These are phyloP conservation scores for Lepidotrigona ventralis DNA, from an alignment of 1,140 invertebrate species.

Conservation along the genomic window DNA sequence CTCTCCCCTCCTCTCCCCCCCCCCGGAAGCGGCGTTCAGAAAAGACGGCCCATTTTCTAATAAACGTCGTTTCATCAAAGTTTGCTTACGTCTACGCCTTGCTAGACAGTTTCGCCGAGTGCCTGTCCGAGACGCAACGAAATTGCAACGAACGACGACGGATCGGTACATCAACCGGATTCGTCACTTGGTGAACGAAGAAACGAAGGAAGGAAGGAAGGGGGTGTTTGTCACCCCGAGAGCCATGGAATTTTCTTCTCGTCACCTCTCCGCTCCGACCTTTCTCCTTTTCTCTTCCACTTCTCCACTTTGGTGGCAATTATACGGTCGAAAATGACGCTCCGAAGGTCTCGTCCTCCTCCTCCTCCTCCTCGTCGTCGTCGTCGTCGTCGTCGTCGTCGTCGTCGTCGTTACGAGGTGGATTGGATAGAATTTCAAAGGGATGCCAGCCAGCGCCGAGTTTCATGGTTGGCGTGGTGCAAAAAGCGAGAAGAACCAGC, in stretches of 20 bases:
- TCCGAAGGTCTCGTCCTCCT: constrained; percentile 3
- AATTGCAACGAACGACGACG: constrained; percentile 15
- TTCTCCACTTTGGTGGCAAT: constrained; percentile 24
- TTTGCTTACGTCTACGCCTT: not conserved
- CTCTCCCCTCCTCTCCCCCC: no score
- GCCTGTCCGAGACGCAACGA: not conserved
- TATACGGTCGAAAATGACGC: constrained; percentile 13
- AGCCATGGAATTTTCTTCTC: constrained; percentile 26
- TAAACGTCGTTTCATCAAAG: constrained; percentile 18
- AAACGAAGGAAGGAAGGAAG: not conserved
- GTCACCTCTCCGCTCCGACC: not conserved
- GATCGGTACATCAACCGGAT: not conserved
- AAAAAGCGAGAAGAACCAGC: constrained; percentile 12
- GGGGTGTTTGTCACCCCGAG: constrained; percentile 1
- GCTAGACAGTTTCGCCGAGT: not conserved
- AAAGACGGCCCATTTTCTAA: not conserved
- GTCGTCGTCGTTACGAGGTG: not conserved
- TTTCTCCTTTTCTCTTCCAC: not conserved
- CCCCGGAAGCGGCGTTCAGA: not conserved
- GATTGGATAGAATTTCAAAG: constrained; percentile 37
- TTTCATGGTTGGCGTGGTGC: constrained; percentile 18
- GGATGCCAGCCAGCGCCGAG: constrained; percentile 21
- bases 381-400: no score
- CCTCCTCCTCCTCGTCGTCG: no score
- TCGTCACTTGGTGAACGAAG: not conserved